phyloP scores from a whole-genome alignment of 2,888 invertebrate species.

The Microplitis deprimator region DNA sequence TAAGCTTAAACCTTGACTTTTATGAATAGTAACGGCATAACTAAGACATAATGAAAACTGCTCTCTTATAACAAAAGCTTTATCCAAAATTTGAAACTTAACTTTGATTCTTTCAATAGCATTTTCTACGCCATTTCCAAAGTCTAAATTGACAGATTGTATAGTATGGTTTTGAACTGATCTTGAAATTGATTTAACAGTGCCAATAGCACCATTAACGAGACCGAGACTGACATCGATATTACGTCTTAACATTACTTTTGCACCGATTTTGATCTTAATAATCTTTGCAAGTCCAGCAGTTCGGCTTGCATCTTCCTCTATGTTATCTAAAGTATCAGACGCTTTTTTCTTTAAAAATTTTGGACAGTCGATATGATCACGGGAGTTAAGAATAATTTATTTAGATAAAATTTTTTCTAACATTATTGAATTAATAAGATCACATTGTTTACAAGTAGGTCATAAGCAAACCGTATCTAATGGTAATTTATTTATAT shows the following conservation, averaged over 20 bases:
- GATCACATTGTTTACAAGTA: slow-evolving; percentile 50
- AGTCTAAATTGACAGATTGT: slow-evolving; percentile 24
- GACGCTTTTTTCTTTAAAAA: slow-evolving; percentile 46
- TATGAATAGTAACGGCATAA: slow-evolving; percentile 25
- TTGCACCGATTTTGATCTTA: slow-evolving; percentile 48
- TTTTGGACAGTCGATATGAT: slow-evolving; percentile 48
- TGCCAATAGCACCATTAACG: slow-evolving; percentile 55
- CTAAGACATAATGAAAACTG: slow-evolving; percentile 20
- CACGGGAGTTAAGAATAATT: slow-evolving; percentile 46
- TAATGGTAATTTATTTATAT: slow-evolving; percentile 50
- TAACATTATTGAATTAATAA: slow-evolving; percentile 50
- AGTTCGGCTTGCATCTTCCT: slow-evolving; percentile 50
- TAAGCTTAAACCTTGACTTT: slow-evolving; percentile 22
- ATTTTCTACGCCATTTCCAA: neutral
- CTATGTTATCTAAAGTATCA: slow-evolving; percentile 44
- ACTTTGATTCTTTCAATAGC: slow-evolving; percentile 20
- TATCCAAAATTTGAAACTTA: slow-evolving; percentile 24
- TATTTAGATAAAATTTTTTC: slow-evolving; percentile 42
- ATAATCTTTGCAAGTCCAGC: slow-evolving; percentile 53
- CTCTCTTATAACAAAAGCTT: slow-evolving; percentile 3
- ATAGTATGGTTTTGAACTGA: slow-evolving; percentile 35
- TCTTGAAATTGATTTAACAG: slow-evolving; percentile 43
- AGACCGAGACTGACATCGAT: slow-evolving; percentile 55
- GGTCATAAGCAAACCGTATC: slow-evolving; percentile 53
- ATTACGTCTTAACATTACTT: slow-evolving; percentile 55